Evolutionary conservation across 2,113 vertebrate genomes (phyloP), one percentile per base, ranked within the genome.

Genomic region (Ammodytes dubius): DNA sequence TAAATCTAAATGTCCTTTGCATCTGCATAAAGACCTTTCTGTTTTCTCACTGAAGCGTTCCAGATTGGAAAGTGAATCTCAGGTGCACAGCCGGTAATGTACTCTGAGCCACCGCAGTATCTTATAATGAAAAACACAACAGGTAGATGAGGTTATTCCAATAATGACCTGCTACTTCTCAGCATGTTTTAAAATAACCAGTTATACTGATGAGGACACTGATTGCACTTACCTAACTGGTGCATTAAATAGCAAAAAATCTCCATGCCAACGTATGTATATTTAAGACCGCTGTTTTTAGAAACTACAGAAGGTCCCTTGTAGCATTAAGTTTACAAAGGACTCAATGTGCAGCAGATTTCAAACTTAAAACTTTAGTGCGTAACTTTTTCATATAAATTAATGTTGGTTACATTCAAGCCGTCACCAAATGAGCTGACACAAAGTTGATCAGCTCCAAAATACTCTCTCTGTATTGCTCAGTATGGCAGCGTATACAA

Each of bases 101-200:
- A 74, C 50, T 46, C 66, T 54, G 10, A 86, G 74, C 40, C 59
- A 27, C 54, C 3, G 46, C 65, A 80, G 60, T 19, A 65, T 35
- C 50, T 50, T 70, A 58, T 78, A 67, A 80, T 86, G 77, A 68
- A 79, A 81, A 86, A 81, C 71, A 82, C 71, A 82, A 59, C 76
- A 83, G 42, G 63, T 35, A 70, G 70, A 14, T n/a, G 39, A 53
- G 56, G 39, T 70, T 27, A 27, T 54, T 60, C 68, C 35, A 6
- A 79, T 74, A 77, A 86, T 74, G 73, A 68, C 39, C 68, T 13
- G n/a, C 52, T 4, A 54, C 27, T 56, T 75, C 68, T 58, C 19
- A 58, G 56, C 0, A 46, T 5, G 15, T 56, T 81, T 27, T 67
- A 76, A 84, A 67, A 68, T 42, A 85, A 54, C 17, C 64, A 67